Conservation (phyloP, 2,113 vertebrate species). For the Erythrolamprus reginae region DNA sequence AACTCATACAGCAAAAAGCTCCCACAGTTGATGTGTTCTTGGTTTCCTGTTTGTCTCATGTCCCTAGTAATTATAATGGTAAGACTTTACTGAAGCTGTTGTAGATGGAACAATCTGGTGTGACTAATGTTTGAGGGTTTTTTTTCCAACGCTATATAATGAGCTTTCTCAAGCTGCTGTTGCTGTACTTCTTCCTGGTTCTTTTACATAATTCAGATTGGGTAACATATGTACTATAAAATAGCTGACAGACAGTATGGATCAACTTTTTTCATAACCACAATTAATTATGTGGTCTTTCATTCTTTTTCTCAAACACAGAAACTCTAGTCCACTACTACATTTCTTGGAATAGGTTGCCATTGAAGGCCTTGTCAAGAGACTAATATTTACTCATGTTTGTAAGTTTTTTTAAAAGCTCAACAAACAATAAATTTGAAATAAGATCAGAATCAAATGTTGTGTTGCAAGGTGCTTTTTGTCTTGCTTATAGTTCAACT, state of each 20-base stretch:
- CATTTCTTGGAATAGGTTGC: background rate
- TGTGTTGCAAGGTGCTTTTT: background rate
- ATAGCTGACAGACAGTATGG: background rate
- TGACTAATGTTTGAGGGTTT: constrained; percentile 2
- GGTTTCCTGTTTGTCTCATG: constrained; percentile 3
- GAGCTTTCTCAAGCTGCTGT: background rate
- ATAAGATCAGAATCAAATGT: background rate
- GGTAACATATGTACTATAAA: background rate
- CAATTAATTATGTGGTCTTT: background rate
- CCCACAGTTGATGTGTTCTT: background rate
- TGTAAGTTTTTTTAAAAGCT: background rate
- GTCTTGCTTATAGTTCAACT: background rate
- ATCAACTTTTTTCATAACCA: background rate
- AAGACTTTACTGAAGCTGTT: background rate
- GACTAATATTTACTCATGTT: constrained; percentile 10
- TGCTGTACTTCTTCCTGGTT: background rate
- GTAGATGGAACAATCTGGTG: background rate
- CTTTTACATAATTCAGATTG: background rate
- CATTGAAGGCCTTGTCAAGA: constrained; percentile 17
- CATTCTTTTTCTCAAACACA: background rate
- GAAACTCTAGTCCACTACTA: background rate
- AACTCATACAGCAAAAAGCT: background rate
- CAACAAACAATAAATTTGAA: background rate
- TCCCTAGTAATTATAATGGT: background rate
- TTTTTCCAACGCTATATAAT: background rate